phyloP scores from a whole-genome alignment of 2,888 invertebrate genomes.

The Mesorhabditis belari region DNA sequence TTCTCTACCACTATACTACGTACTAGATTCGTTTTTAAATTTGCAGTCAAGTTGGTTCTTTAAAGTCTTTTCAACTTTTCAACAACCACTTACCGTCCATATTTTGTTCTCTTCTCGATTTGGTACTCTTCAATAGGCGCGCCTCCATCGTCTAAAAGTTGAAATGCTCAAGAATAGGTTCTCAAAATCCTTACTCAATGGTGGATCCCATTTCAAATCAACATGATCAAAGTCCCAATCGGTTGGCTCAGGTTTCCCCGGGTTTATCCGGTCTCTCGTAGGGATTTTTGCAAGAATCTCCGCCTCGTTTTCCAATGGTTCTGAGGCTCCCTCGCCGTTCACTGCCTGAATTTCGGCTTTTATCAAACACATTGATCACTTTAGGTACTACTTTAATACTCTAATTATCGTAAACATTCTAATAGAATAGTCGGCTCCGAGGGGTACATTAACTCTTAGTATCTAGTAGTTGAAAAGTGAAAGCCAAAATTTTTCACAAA shows the following conservation, averaged over 20 bases:
- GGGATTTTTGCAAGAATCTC: constrained; percentile 93
- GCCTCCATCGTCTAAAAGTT: constrained; percentile 86
- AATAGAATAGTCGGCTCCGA: too few relatives aligned
- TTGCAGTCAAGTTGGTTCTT: not conserved
- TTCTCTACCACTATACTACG: too few relatives aligned
- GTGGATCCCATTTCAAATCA: constrained; percentile 69
- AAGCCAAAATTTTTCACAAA: constrained; percentile 53
- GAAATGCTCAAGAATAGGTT: too few relatives aligned
- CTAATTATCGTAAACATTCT: too few relatives aligned
- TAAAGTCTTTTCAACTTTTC: not conserved
- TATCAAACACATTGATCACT: not conserved
- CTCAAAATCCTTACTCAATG: too few relatives aligned
- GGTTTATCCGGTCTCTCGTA: constrained; percentile 71
- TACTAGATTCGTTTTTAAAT: too few relatives aligned
- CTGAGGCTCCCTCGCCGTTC: constrained; percentile 91
- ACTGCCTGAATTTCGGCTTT: constrained; percentile 61
- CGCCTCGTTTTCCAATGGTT: constrained; percentile 79
- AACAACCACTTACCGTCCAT: constrained; percentile 54
- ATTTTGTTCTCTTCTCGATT: constrained; percentile 84
- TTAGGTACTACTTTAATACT: not conserved
- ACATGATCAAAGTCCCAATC: constrained; percentile 93
- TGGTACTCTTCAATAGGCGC: constrained; percentile 86
- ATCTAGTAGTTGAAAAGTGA: too few relatives aligned
- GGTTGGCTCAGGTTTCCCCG: constrained; percentile 81
- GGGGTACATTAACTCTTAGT: too few relatives aligned